Evolutionary conservation across 2,888 invertebrate genomes (phyloP), one percentile per base, ranked within the genome.

Genomic region (Hydriomena furcata): DNA sequence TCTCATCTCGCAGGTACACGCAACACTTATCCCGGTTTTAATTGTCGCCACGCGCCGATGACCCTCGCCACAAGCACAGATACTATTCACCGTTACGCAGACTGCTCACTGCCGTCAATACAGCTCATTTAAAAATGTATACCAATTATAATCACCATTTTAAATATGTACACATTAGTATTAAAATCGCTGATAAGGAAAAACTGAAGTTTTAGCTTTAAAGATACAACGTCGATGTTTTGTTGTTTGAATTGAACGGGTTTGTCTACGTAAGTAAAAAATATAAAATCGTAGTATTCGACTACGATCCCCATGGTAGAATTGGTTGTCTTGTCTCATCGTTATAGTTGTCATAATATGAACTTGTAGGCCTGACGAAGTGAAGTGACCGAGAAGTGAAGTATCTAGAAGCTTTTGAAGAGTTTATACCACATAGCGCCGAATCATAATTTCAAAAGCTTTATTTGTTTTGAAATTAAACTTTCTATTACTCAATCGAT

Each of bases 1-100:
- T 81, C 85, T 86, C 87, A 86, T 88, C 87, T 83, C 87, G 74
- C 87, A 87, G 87, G 89, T 87, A 87, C 76, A 87, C 84, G 83
- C 85, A 87, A 86, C 85, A 87, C 87, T 89, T 87, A 86, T 88
- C 88, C 86, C 82, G 78, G 83, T 84, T 87, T 87, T 88, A 88
- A 88, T 89, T 89, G 89, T 87, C 87, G 84, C 85, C 82, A 86
- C 83, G 85, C 87, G 79, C 82, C 79, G 85, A 82, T 84, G 85
- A 86, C 84, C 84, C 79, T 65, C 66, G 67, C 70, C 68, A 69
- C 64, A 58, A 53, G 40, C 55, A 46, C 28, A 42, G 41, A 53
- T 52, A 50, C 35, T 52, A 47, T 42, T 40, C 40, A 57, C 52
- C 51, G 52, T 52, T 52, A 52, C 49, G 50, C 58, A 44, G 35